Conservation (phyloP, 2,113 vertebrate species). For the Sciurus niger region DNA sequence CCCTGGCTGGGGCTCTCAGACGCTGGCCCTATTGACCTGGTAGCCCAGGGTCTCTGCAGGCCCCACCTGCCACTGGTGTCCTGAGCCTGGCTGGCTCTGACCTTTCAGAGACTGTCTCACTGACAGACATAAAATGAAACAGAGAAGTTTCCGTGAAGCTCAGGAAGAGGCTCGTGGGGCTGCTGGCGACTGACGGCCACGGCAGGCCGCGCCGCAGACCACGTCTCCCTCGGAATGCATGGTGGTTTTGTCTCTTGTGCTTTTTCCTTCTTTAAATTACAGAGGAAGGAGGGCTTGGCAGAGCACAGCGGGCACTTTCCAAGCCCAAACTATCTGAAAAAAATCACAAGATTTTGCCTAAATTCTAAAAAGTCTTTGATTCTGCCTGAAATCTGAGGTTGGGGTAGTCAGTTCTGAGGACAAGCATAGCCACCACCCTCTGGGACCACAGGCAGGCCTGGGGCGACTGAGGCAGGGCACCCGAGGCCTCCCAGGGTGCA, state of each 20-base stretch:
- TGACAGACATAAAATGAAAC: not conserved
- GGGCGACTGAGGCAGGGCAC: fast-evolving
- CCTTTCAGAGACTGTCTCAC: not conserved
- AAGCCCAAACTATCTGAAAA: conserved; percentile 73
- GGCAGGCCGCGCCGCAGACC: not conserved
- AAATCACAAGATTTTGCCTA: conserved; percentile 18
- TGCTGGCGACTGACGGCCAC: not conserved
- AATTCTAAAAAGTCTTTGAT: conserved; percentile 67
- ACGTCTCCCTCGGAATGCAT: not conserved
- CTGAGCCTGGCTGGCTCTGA: too few species aligned
- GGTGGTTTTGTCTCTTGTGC: conserved; percentile 48
- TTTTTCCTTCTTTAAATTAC: conserved; percentile 73
- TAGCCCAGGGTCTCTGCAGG: too few species aligned
- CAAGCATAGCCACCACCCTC: too few species aligned
- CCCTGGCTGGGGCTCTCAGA: not conserved
- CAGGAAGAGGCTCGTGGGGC: fast-evolving
- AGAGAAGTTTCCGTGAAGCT: fast-evolving
- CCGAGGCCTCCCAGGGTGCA: fast-evolving
- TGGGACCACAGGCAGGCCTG: not conserved
- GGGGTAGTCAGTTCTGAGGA: not conserved
- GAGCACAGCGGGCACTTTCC: conserved; percentile 19
- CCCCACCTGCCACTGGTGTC: not conserved
- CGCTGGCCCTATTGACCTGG: fast-evolving
- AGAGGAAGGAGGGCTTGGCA: conserved; percentile 65
- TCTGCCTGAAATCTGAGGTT: conserved; percentile 23